A percentile compares a stretch with the other conserved stretches of the same genome.
Conservation (phyloP, 1,140 invertebrate species). For the Atta colombica region DNA sequence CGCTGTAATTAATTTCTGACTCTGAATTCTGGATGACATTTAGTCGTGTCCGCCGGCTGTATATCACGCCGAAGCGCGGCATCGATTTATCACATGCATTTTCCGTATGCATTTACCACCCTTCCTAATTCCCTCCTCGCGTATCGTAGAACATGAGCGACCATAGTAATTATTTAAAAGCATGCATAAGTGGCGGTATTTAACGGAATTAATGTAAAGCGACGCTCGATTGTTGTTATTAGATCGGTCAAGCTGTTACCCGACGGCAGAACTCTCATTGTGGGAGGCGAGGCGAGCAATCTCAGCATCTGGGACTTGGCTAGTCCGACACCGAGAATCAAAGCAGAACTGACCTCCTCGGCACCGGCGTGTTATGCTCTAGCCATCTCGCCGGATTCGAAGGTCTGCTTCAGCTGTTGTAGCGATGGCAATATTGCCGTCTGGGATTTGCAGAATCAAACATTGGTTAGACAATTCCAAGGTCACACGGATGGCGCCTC, state of each 20-base stretch:
- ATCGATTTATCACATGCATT: slow-evolving; percentile 55
- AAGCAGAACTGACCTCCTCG: slow-evolving; percentile 97
- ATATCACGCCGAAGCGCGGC: slow-evolving; percentile 50
- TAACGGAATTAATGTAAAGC: not conserved
- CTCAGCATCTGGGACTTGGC: slow-evolving; percentile 99
- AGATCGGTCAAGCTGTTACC: slow-evolving; percentile 96
- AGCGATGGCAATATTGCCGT: slow-evolving; percentile 98
- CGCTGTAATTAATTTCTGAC: slow-evolving; percentile 64
- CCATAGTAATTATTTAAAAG: slow-evolving; percentile 55
- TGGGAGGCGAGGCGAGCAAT: slow-evolving; percentile 99
- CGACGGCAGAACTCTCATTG: slow-evolving; percentile 98
- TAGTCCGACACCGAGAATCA: slow-evolving; percentile 95
- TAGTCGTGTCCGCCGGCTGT: slow-evolving; percentile 60
- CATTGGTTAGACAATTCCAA: slow-evolving; percentile 97
- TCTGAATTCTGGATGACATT: slow-evolving; percentile 69
- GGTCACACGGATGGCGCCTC: slow-evolving; percentile 99
- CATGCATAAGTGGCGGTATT: slow-evolving; percentile 43
- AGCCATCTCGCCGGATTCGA: slow-evolving; percentile 98
- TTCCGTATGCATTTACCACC: slow-evolving; percentile 48
- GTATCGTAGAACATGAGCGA: slow-evolving; percentile 19
- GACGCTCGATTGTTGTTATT: slow-evolving; percentile 14
- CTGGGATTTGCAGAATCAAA: slow-evolving; percentile 98
- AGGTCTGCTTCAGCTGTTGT: slow-evolving; percentile 98
- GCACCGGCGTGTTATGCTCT: slow-evolving; percentile 99
- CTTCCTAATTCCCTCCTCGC: not conserved